Conservation (phyloP, 2,888 invertebrate species). For the Clepsis dumicolana region DNA sequence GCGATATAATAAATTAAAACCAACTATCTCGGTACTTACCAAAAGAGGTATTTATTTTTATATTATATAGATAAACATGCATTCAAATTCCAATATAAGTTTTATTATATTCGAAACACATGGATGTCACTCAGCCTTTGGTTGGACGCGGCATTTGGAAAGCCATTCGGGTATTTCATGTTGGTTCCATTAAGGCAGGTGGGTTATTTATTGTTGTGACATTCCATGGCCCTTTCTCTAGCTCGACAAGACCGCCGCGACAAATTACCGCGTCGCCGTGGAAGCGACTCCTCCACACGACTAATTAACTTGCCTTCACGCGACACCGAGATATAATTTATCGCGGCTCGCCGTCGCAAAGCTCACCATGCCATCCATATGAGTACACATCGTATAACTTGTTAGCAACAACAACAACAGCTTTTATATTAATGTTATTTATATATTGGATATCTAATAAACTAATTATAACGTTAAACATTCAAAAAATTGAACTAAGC, state of each 20-base stretch:
- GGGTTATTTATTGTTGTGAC: slow-evolving; percentile 54
- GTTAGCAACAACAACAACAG: slow-evolving; percentile 86
- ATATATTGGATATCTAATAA: slow-evolving; percentile 67
- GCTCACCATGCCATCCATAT: slow-evolving; percentile 66
- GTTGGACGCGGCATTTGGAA: slow-evolving; percentile 4
- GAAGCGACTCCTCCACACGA: background rate
- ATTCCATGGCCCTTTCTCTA: slow-evolving; percentile 64
- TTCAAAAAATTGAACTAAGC: slow-evolving; percentile 48
- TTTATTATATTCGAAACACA: slow-evolving; percentile 74
- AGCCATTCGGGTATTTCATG: background rate
- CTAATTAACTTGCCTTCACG: background rate
- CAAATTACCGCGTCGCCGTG: slow-evolving; percentile 44
- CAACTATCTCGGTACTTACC: slow-evolving; percentile 72
- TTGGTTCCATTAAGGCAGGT: slow-evolving; percentile 6
- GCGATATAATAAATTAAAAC: slow-evolving; percentile 47
- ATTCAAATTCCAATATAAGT: slow-evolving; percentile 83
- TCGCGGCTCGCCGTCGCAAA: slow-evolving; percentile 48
- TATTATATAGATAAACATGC: slow-evolving; percentile 84
- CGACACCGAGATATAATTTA: too few relatives aligned
- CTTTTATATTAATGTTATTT: slow-evolving; percentile 78
- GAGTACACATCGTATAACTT: slow-evolving; percentile 81
- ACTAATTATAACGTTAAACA: slow-evolving; percentile 59
- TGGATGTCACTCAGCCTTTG: slow-evolving; percentile 61
- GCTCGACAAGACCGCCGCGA: slow-evolving; percentile 61
- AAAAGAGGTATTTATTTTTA: slow-evolving; percentile 85